A percentile compares a stretch with the other conserved stretches of the same genome.
phyloP scores from a whole-genome alignment of 2,113 vertebrate species.

The Chloroceryle aenea region DNA sequence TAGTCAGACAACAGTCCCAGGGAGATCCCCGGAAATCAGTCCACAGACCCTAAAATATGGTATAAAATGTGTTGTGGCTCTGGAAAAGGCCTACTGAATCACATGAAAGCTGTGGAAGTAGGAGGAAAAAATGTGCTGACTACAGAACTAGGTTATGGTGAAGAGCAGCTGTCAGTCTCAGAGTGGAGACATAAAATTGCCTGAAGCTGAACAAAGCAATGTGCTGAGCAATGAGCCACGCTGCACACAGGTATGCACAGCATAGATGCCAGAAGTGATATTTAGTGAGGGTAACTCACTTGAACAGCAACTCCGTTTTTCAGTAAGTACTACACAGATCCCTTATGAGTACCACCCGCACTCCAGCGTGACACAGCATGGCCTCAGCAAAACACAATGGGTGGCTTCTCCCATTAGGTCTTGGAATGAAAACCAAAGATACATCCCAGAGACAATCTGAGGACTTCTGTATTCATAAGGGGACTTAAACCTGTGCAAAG shows the following conservation, averaged over 20 bases:
- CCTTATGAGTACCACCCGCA: neutral
- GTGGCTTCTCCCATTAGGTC: neutral
- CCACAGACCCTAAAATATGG: neutral
- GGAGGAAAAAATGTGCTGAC: neutral
- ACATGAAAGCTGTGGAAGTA: neutral
- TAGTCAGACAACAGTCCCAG: neutral
- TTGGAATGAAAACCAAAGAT: neutral
- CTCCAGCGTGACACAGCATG: too few species aligned
- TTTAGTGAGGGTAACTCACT: neutral
- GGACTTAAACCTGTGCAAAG: neutral
- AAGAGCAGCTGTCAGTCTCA: neutral
- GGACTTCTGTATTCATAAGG: neutral
- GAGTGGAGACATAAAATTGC: neutral
- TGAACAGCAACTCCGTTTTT: neutral
- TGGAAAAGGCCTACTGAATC: neutral
- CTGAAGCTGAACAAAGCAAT: neutral
- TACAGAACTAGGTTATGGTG: neutral
- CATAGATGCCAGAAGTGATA: neutral
- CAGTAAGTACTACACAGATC: neutral
- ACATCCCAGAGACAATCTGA: neutral
- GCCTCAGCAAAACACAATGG: neutral
- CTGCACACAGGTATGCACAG: neutral
- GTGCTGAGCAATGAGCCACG: neutral
- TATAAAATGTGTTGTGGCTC: neutral
- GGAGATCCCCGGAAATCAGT: neutral